Base-by-base conservation (phyloP, 2,888 invertebrate genomes). In the Zonitis immaculata region DNA sequence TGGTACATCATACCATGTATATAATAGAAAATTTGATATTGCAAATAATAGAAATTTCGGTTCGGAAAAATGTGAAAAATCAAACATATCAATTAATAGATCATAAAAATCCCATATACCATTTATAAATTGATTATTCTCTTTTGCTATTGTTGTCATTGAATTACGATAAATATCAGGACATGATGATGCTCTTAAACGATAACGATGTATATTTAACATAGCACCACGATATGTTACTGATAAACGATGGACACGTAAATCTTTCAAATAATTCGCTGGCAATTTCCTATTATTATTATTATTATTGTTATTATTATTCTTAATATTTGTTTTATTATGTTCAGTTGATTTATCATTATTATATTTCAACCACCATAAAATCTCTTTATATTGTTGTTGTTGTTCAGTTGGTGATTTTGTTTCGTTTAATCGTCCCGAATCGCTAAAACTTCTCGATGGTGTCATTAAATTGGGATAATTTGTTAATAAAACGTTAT, bases 1-100 rank as follows among this genome's bases (percentile, higher is more conserved):
- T 2, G 94, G 93, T 51, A 95, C 91, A 73, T 95, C 95, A 76
- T 90, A 90, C 89, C 94, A 94, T 67, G 90, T 87, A 79, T 95
- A 95, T 59, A 95, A 80, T 18, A 94, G 79, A 74, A 98, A 81
- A 76, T 96, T 97, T 59, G 94, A 95, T 49, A 96, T 83, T 55
- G 92, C 93, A 69, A 96, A 92, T 49, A 95, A 78, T 80, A 94
- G 86, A 77, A 97, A 93, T 52, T 92, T 90, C 3, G 92, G 90
- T 74, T 90, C 89, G 47, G 79, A 76, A 73, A 92, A 89, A 77
- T 90, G 87, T 0, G 89, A 88, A 71, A 91, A 84, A 74, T 92
- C 91, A 44, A 91, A 78, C 76, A 91, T 88, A 70, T 91, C 89
- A 32, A 84, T 82, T 0, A 85, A 76, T 20, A 91, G 76, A 69